These are phyloP conservation scores for Brachionus rubens DNA, from an alignment of 1,140 invertebrate genomes.

Conservation along the genomic window DNA sequence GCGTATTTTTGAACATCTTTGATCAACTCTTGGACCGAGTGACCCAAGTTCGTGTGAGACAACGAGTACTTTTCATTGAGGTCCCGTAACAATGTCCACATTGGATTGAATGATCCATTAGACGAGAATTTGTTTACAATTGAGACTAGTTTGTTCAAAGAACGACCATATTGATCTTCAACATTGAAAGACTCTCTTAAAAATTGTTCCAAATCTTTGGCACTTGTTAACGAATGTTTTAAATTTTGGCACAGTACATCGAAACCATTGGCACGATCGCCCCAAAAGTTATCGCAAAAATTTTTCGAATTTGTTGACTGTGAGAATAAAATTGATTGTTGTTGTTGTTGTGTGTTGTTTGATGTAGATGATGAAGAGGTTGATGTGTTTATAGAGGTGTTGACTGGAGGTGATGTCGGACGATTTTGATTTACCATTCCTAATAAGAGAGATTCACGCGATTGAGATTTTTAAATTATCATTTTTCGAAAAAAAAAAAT, in stretches of 20 bases:
- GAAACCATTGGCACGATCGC: slow-evolving; percentile 29
- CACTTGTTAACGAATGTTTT: slow-evolving; percentile 17
- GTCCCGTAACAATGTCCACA: slow-evolving; percentile 14
- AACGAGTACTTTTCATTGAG: slow-evolving; percentile 27
- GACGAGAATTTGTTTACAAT: slow-evolving; percentile 29
- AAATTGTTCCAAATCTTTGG: slow-evolving; percentile 33
- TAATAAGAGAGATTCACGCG: no score
- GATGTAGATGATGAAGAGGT: slow-evolving; percentile 2
- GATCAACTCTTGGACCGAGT: slow-evolving; percentile 2
- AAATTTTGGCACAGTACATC: slow-evolving; percentile 42
- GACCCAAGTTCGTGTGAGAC: not conserved
- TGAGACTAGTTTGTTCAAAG: slow-evolving; percentile 17
- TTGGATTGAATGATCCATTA: slow-evolving; percentile 25
- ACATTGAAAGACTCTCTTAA: not conserved
- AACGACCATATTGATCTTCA: slow-evolving; percentile 15
- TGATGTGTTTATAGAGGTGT: not conserved
- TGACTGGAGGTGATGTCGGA: not conserved
- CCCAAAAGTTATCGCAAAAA: slow-evolving; percentile 42
- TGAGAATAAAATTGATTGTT: not conserved
- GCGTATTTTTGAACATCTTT: slow-evolving; percentile 36
- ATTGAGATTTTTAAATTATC: not conserved
- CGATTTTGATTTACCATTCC: slow-evolving; percentile 25
- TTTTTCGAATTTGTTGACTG: not conserved
- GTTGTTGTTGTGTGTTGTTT: not conserved
- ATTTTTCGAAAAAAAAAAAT: not conserved